phyloP scores from a whole-genome alignment of 23 tunicate species.

The Trididemnum clinides region DNA sequence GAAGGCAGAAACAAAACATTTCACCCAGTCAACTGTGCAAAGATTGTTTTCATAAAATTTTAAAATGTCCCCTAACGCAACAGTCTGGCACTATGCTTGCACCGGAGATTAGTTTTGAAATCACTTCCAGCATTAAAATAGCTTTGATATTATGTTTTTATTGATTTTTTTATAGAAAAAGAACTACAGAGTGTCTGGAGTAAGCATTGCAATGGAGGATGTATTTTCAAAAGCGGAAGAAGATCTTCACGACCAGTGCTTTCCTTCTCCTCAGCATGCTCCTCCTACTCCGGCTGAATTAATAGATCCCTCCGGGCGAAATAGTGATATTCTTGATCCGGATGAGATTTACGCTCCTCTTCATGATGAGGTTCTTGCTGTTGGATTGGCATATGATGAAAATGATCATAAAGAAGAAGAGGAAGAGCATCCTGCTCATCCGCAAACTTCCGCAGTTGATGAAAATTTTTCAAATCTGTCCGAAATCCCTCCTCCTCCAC shows the following conservation, averaged over 20 bases:
- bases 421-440: constrained; percentile 29
- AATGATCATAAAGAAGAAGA: constrained; percentile 34
- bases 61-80: no score
- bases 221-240: constrained; percentile 65
- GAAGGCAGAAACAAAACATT: no score
- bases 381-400: constrained; percentile 63
- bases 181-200: constrained; percentile 67
- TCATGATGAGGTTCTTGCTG: constrained; percentile 64
- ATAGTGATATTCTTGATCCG: not conserved
- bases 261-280: not conserved
- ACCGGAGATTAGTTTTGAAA: no score
- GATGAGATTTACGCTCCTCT: constrained; percentile 66
- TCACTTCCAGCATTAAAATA: no score
- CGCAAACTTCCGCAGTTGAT: not conserved
- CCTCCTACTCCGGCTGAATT: constrained; percentile 30
- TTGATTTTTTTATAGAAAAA: constrained; percentile 56
- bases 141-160: no score
- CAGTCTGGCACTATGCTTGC: no score
- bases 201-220: constrained; percentile 68
- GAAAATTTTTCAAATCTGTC: not conserved
- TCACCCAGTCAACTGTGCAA: no score
- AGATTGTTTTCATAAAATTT: no score
- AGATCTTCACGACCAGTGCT: constrained; percentile 38
- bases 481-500: constrained; percentile 46
- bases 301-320: not conserved